Conservation (phyloP, 2,888 invertebrate genomes). For the Sminthurides aquaticus region DNA sequence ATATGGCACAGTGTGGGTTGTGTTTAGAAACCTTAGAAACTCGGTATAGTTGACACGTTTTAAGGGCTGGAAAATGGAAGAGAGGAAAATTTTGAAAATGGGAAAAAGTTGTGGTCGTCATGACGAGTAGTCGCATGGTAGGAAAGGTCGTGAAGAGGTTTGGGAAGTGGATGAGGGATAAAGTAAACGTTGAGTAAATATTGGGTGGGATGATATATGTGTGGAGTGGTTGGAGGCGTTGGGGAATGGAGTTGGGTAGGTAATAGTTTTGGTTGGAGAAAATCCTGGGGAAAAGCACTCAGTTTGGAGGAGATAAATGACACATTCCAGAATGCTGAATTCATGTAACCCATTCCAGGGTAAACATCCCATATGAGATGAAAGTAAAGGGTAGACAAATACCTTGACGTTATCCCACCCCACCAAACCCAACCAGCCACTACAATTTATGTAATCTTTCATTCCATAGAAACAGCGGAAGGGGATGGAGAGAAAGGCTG, state of each 20-base stretch:
- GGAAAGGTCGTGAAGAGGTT: no score
- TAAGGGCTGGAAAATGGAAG: no score
- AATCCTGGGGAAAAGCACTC: conserved; percentile 25
- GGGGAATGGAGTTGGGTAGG: no score
- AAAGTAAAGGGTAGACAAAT: neutral
- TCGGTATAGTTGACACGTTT: no score
- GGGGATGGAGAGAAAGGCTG: neutral
- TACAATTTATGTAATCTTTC: neutral
- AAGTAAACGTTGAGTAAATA: conserved; percentile 7
- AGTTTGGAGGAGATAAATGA: conserved; percentile 37
- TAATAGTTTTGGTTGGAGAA: neutral
- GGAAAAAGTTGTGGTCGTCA: no score
- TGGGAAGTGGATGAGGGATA: neutral
- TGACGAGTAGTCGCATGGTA: no score
- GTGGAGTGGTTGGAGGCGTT: neutral
- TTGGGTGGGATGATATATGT: neutral
- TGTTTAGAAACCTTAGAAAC: no score
- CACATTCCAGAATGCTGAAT: conserved; percentile 39
- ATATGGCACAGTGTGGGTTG: no score
- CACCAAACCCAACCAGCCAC: neutral
- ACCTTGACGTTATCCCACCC: neutral
- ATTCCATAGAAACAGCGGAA: no score
- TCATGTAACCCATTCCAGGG: neutral
- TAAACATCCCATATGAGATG: neutral
- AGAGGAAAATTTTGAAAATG: no score